A percentile compares a stretch with the other conserved stretches of the same genome.
These are phyloP conservation scores for Caenorhabditis sp. DNA, from an alignment of 2,888 invertebrate species.

Conservation along the genomic window DNA sequence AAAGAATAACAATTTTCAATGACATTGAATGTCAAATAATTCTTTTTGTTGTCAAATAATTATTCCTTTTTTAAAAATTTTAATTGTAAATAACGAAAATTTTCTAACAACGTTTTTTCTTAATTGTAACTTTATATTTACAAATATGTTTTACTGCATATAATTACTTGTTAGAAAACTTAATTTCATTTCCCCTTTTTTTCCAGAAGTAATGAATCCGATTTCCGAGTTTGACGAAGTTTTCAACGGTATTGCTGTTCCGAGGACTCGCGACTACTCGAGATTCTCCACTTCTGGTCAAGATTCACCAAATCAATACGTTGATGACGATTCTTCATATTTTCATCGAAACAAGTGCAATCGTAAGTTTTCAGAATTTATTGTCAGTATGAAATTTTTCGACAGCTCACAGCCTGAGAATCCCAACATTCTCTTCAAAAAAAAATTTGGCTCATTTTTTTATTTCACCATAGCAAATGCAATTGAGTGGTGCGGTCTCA, in stretches of 20 bases:
- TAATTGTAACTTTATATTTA: no score
- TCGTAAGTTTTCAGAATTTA: no score
- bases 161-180: conserved; percentile 3
- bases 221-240: conserved; percentile 30
- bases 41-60: conserved; percentile 1
- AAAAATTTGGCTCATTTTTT: no score
- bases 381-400: no score
- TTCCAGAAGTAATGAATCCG: conserved; percentile 12
- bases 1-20: not conserved
- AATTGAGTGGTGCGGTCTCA: no score
- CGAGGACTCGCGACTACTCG: conserved; percentile 30
- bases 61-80: not conserved
- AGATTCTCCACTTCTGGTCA: conserved; percentile 33
- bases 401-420: no score
- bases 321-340: conserved; percentile 27
- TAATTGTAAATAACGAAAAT: conserved; percentile 1
- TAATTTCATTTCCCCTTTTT: conserved; percentile 4
- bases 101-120: not conserved
- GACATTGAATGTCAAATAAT: not conserved
- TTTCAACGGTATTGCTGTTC: conserved; percentile 30
- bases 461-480: no score
- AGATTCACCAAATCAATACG: conserved; percentile 35
- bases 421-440: no score
- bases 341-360: conserved; percentile 16
- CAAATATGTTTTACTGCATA: no score